These are phyloP conservation scores for Oostethus manadensis DNA, from an alignment of 2,113 vertebrate species.

Conservation along the genomic window DNA sequence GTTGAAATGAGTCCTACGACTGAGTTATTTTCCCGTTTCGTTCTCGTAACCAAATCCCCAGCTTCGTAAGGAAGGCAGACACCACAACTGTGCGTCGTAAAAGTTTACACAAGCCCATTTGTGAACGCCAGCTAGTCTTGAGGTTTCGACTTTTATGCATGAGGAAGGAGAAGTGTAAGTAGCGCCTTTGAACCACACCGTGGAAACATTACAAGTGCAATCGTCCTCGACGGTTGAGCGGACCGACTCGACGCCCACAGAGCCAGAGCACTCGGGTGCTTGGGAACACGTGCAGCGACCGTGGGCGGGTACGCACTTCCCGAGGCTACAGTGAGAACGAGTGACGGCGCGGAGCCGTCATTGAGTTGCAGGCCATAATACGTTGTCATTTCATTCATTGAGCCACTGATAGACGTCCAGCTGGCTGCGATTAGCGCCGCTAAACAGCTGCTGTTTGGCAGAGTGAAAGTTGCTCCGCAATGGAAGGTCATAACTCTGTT, in stretches of 20 bases:
- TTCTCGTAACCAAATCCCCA: slow-evolving; percentile 6
- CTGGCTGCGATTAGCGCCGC: slow-evolving; percentile 35
- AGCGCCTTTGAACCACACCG: slow-evolving; percentile 29
- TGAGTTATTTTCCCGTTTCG: not conserved
- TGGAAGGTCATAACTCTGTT: slow-evolving; percentile 51
- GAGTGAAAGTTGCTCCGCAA: slow-evolving; percentile 51
- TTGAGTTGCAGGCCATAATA: slow-evolving; percentile 39
- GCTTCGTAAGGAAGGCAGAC: slow-evolving; percentile 20
- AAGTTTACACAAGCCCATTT: slow-evolving; percentile 46
- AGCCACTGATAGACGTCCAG: slow-evolving; percentile 37
- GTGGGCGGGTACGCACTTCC: slow-evolving; percentile 39
- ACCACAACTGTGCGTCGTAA: slow-evolving; percentile 15
- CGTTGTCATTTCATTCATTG: slow-evolving; percentile 51
- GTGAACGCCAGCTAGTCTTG: slow-evolving; percentile 16
- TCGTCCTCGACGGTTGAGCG: slow-evolving; percentile 28
- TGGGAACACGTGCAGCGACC: slow-evolving; percentile 28
- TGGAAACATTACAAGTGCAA: slow-evolving; percentile 28
- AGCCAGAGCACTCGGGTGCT: slow-evolving; percentile 4
- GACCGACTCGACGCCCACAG: slow-evolving; percentile 1
- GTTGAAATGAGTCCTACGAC: no score
- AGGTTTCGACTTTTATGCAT: slow-evolving; percentile 9
- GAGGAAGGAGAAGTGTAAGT: slow-evolving; percentile 32
- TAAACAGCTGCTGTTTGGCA: slow-evolving; percentile 56
- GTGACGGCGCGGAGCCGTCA: slow-evolving; percentile 15
- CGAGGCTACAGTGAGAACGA: slow-evolving; percentile 12